phyloP scores from a whole-genome alignment of 2,888 invertebrate species.

The Nebria salina region DNA sequence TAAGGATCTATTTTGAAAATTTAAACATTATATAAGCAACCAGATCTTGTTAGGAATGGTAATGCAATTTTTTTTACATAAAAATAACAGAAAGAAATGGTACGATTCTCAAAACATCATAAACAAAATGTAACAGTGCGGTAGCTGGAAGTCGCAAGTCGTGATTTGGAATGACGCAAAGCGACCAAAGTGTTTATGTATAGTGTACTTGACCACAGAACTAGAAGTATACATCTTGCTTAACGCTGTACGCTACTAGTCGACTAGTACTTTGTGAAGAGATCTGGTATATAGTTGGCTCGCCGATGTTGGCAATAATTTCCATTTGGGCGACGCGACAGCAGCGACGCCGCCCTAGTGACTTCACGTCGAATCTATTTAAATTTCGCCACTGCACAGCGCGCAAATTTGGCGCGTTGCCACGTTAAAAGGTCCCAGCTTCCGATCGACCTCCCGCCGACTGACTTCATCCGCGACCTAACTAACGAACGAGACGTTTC shows the following conservation, averaged over 20 bases:
- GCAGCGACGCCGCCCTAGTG: conserved; percentile 15
- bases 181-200: neutral
- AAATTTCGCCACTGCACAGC: conserved; percentile 44
- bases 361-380: conserved; percentile 43
- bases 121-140: neutral
- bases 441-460: conserved; percentile 16
- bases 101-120: neutral
- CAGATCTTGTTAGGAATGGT: no score
- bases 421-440: conserved; percentile 37
- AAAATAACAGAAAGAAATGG: neutral
- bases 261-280: neutral
- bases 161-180: neutral
- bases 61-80: neutral
- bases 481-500: conserved; percentile 31
- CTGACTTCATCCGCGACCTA: conserved; percentile 2
- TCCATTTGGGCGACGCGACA: conserved; percentile 39
- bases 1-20: no score
- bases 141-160: neutral
- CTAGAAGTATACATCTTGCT: neutral
- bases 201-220: neutral
- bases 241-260: neutral
- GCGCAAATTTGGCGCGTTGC: conserved; percentile 39
- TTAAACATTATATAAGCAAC: no score
- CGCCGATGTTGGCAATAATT: conserved; percentile 40
- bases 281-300: conserved; percentile 24